These are phyloP conservation scores for Colletes latitarsis DNA, from an alignment of 1,140 invertebrate genomes.

Conservation along the genomic window DNA sequence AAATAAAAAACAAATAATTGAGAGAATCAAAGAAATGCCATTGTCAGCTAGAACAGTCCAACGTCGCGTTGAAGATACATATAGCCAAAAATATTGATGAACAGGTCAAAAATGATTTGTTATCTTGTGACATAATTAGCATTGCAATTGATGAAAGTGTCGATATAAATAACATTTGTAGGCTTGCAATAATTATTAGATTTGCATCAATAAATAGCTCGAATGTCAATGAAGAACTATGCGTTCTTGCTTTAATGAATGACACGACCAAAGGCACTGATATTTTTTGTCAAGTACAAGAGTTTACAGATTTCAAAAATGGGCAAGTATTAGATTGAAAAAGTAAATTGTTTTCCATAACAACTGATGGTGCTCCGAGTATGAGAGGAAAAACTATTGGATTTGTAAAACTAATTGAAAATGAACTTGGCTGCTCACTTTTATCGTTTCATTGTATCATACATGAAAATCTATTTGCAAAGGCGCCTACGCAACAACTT, in stretches of 20 bases:
- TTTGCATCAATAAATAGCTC: no score
- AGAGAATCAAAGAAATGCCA: conserved; percentile 25
- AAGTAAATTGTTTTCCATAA: conserved; percentile 46
- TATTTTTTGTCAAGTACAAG: conserved; percentile 19
- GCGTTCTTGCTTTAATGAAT: no score
- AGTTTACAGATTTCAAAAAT: conserved; percentile 18
- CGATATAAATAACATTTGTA: conserved; percentile 11
- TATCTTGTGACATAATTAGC: conserved; percentile 20
- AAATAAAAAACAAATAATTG: conserved; percentile 23
- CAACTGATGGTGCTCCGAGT: conserved; percentile 45
- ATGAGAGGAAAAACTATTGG: conserved; percentile 52
- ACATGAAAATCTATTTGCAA: conserved; percentile 17
- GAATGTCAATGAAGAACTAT: no score
- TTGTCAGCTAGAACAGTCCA: conserved; percentile 22
- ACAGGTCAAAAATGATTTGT: conserved; percentile 22
- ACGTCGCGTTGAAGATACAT: conserved; percentile 19
- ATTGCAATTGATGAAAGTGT: conserved; percentile 9
- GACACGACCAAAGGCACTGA: conserved; percentile 14
- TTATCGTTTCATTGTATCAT: conserved; percentile 50
- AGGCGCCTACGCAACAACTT: conserved; percentile 19
- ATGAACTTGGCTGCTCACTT: conserved; percentile 32
- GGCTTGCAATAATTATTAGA: conserved; percentile 1
- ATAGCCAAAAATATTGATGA: conserved; percentile 20
- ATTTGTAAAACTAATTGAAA: conserved; percentile 29
- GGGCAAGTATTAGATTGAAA: neutral